A percentile compares a stretch with the other conserved stretches of the same genome.
These are phyloP conservation scores for Aphidius ervi DNA, from an alignment of 1,140 invertebrate species.

Conservation along the genomic window DNA sequence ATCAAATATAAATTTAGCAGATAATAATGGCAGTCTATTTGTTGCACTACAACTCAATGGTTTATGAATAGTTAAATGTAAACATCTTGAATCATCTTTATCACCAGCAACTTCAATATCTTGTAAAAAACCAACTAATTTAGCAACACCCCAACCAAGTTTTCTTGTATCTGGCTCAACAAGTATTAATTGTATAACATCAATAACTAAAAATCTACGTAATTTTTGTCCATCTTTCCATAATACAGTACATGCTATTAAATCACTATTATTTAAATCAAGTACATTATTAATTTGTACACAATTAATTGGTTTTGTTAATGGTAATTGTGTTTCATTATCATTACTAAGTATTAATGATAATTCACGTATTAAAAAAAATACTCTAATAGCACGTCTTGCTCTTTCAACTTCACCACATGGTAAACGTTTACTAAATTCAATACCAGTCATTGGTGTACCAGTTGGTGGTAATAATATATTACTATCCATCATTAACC, in stretches of 20 bases:
- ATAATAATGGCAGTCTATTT: slow-evolving; percentile 73
- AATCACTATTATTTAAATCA: slow-evolving; percentile 94
- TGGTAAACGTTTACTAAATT: slow-evolving; percentile 89
- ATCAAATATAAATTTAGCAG: slow-evolving; percentile 95
- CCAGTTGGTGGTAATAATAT: slow-evolving; percentile 94
- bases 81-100: slow-evolving; percentile 92
- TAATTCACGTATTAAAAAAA: slow-evolving; percentile 85
- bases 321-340: slow-evolving; percentile 79
- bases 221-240: slow-evolving; percentile 86
- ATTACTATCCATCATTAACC: slow-evolving; percentile 93
- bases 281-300: slow-evolving; percentile 89
- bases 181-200: slow-evolving; percentile 89
- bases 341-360: slow-evolving; percentile 78
- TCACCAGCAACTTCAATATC: slow-evolving; percentile 82
- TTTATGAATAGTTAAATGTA: slow-evolving; percentile 92
- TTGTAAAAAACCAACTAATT: slow-evolving; percentile 85
- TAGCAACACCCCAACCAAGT: slow-evolving; percentile 94
- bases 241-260: slow-evolving; percentile 92
- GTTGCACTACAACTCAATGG: slow-evolving; percentile 60
- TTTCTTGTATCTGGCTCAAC: slow-evolving; percentile 92
- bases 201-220: slow-evolving; percentile 90
- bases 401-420: slow-evolving; percentile 96
- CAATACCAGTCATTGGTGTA: slow-evolving; percentile 93
- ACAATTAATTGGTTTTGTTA: slow-evolving; percentile 86
- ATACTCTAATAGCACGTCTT: slow-evolving; percentile 87